These are phyloP conservation scores for Rhinatrema bivittatum DNA, from an alignment of 2,797 vertebrate genomes.

Conservation along the genomic window DNA sequence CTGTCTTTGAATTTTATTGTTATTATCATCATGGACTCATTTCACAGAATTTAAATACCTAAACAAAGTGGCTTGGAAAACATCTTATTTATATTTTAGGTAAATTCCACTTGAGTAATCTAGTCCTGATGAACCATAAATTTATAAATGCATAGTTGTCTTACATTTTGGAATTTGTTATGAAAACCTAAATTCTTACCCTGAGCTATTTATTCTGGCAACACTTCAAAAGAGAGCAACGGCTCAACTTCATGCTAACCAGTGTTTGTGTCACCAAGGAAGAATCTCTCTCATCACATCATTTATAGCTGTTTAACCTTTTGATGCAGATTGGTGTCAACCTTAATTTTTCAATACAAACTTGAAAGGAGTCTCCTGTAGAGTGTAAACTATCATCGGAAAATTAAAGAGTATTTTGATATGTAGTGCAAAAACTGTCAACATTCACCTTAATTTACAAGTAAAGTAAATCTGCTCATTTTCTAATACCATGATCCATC, in stretches of 20 bases:
- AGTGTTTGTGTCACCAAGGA: constrained; percentile 30
- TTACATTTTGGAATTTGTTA: constrained; percentile 41
- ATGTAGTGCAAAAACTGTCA: constrained; percentile 9
- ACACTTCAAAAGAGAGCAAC: constrained; percentile 32
- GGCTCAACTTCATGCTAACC: constrained; percentile 34
- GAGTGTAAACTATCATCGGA: too few species aligned
- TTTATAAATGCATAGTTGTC: constrained; percentile 29
- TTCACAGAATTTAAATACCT: constrained; percentile 27
- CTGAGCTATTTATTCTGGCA: constrained; percentile 45
- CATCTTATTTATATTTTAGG: constrained; percentile 31
- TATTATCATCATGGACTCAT: constrained; percentile 7
- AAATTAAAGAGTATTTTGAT: too few species aligned
- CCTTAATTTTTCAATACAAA: constrained; percentile 27
- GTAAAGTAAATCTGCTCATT: constrained; percentile 23
- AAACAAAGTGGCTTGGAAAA: constrained; percentile 7
- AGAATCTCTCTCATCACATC: constrained; percentile 35
- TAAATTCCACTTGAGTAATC: constrained; percentile 24
- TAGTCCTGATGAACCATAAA: constrained; percentile 20
- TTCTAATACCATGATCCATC: constrained; percentile 16
- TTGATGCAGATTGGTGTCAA: constrained; percentile 33
- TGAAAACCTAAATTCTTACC: constrained; percentile 41
- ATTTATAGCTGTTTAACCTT: constrained; percentile 39
- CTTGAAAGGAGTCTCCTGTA: too few species aligned
- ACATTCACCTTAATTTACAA: constrained; percentile 18
- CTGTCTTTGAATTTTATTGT: constrained; percentile 24